Evolutionary conservation across 2,888 invertebrate genomes (phyloP).

Genomic region (Cyrtodaria siliqua): DNA sequence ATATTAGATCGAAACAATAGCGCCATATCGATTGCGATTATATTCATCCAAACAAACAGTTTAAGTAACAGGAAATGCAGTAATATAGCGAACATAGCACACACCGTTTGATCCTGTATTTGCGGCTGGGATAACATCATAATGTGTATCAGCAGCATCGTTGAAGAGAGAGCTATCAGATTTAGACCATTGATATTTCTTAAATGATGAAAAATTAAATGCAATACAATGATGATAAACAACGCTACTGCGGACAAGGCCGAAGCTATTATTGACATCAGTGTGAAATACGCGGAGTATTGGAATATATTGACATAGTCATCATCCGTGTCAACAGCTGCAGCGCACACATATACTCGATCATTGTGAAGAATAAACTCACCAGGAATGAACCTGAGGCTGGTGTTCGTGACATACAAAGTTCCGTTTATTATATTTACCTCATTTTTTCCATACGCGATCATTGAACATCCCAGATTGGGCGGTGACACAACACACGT

Average conservation of each 20-base stretch:
- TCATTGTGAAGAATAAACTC: no score
- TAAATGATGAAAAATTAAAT: constrained; percentile 11
- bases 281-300: constrained; percentile 9
- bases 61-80: constrained; percentile 25
- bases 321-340: neutral
- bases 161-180: constrained; percentile 21
- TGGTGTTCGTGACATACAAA: no score
- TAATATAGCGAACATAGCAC: constrained; percentile 5
- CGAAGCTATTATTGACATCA: constrained; percentile 29
- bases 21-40: constrained; percentile 43
- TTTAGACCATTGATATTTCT: constrained; percentile 45
- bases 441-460: neutral
- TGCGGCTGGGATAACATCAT: constrained; percentile 15
- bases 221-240: constrained; percentile 15
- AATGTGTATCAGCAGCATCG: constrained; percentile 24
- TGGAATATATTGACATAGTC: constrained; percentile 21
- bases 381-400: no score
- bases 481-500: neutral
- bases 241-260: constrained; percentile 16
- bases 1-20: constrained; percentile 14
- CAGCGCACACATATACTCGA: no score
- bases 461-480: constrained; percentile 30
- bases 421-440: no score
- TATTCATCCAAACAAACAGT: constrained; percentile 37
- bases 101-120: neutral